Percentiles rank a stretch among this genome's conserved stretches.
Conservation (phyloP, 2,888 invertebrate species). For the Apantesis nais region DNA sequence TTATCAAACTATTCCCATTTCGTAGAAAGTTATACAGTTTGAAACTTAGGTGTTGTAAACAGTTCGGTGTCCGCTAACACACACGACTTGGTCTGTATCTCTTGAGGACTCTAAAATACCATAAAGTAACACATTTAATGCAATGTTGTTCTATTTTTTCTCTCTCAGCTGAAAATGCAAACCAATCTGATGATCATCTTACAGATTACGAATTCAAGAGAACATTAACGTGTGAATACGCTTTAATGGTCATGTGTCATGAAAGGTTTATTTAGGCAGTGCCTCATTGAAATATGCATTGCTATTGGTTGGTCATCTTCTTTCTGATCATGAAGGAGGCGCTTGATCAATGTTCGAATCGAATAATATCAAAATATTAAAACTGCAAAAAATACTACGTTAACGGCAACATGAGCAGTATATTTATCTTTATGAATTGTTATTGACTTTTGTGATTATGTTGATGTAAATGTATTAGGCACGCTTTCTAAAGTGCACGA, state of each 20-base stretch:
- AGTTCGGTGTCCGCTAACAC: not conserved
- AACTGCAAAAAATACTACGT: not conserved
- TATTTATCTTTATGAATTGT: not conserved
- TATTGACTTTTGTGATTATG: not conserved
- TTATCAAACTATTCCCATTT: not conserved
- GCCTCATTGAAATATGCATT: not conserved
- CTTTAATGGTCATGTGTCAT: not conserved
- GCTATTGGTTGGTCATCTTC: not conserved
- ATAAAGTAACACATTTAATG: not conserved
- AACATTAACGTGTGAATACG: not conserved
- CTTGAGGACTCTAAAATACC: not conserved
- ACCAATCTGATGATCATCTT: not conserved
- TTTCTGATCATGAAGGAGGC: not conserved
- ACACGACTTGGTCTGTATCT: not conserved
- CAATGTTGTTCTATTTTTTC: not conserved
- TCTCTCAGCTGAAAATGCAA: not conserved
- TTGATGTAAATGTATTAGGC: not conserved
- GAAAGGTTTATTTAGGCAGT: not conserved
- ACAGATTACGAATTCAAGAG: not conserved
- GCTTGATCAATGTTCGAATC: not conserved
- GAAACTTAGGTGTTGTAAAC: not conserved
- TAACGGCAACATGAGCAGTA: not conserved
- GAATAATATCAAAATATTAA: not conserved
- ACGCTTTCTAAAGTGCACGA: not conserved
- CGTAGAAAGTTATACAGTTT: not conserved